Percentiles rank a stretch among this genome's conserved stretches.
Evolutionary conservation across 2,797 vertebrate genomes (phyloP).

Genomic region (Spea hammondii): DNA sequence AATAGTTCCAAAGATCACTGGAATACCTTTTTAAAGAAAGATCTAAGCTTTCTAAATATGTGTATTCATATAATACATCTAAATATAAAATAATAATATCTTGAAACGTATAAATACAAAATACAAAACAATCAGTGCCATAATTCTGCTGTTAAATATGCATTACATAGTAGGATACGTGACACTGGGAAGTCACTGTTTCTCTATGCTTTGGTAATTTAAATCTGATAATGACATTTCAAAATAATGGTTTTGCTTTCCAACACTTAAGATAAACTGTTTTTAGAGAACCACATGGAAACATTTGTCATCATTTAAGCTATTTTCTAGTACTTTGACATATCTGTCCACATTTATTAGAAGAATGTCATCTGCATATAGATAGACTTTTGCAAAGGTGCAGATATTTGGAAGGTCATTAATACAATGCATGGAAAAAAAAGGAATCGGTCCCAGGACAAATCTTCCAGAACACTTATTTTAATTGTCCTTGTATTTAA

Average conservation of each 20-base stretch:
- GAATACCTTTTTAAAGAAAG: too few species aligned
- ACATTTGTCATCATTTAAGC: constrained; percentile 55
- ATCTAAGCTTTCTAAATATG: too few species aligned
- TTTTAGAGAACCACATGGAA: constrained; percentile 54
- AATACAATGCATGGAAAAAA: constrained; percentile 51
- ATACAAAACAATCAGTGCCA: constrained; percentile 31
- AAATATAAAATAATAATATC: too few species aligned
- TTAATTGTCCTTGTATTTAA: constrained; percentile 55
- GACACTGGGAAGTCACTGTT: constrained; percentile 27
- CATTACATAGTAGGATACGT: constrained; percentile 23
- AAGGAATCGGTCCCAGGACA: constrained; percentile 51
- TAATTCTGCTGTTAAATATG: constrained; percentile 27
- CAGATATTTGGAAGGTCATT: constrained; percentile 54
- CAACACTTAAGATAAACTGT: constrained; percentile 55
- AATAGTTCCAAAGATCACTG: too few species aligned
- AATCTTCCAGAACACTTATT: constrained; percentile 54
- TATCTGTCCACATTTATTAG: constrained; percentile 54
- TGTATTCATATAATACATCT: too few species aligned
- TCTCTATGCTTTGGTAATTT: constrained; percentile 42
- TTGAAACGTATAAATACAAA: too few species aligned
- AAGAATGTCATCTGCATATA: constrained; percentile 54
- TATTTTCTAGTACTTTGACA: constrained; percentile 54
- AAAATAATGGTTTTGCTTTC: constrained; percentile 54
- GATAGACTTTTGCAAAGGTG: constrained; percentile 52
- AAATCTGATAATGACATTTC: constrained; percentile 54